Conservation (phyloP, 2,888 invertebrate species). For the Polymixis lichenea region DNA sequence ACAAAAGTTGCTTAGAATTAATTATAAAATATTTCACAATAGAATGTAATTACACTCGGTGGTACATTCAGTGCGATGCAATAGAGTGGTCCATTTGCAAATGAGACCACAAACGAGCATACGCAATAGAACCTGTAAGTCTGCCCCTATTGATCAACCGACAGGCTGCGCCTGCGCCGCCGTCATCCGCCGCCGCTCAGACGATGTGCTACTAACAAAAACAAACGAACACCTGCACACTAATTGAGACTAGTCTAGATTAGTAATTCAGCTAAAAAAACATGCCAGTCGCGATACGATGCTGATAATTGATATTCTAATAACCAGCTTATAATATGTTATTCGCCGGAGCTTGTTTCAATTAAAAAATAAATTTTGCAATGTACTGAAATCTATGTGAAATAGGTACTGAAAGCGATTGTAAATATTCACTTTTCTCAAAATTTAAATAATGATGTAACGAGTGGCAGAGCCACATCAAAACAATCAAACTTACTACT, state of each 20-base stretch:
- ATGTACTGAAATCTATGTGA: neutral
- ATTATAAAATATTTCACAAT: conserved; percentile 26
- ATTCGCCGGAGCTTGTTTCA: neutral
- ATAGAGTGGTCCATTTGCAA: conserved; percentile 27
- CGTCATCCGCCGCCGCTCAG: conserved; percentile 1
- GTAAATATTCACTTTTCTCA: neutral
- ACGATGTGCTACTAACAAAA: conserved; percentile 8
- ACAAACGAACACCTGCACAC: conserved; percentile 11
- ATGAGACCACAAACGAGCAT: conserved; percentile 30
- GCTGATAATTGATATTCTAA: conserved; percentile 10
- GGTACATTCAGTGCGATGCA: conserved; percentile 15
- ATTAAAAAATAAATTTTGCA: neutral
- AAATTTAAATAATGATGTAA: neutral
- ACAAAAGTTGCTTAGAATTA: neutral
- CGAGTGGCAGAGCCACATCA: neutral
- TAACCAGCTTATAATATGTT: neutral
- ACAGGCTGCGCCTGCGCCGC: conserved; percentile 19
- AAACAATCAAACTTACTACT: neutral
- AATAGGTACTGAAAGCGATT: neutral
- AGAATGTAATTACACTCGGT: neutral
- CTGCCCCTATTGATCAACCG: conserved; percentile 49
- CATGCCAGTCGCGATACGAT: neutral
- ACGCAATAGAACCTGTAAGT: conserved; percentile 51
- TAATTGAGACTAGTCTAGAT: conserved; percentile 34
- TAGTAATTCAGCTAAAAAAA: conserved; percentile 15